A percentile compares a stretch with the other conserved stretches of the same genome.
These are phyloP conservation scores for Kryphioiulus occultus DNA, from an alignment of 2,888 invertebrate species.

Conservation along the genomic window DNA sequence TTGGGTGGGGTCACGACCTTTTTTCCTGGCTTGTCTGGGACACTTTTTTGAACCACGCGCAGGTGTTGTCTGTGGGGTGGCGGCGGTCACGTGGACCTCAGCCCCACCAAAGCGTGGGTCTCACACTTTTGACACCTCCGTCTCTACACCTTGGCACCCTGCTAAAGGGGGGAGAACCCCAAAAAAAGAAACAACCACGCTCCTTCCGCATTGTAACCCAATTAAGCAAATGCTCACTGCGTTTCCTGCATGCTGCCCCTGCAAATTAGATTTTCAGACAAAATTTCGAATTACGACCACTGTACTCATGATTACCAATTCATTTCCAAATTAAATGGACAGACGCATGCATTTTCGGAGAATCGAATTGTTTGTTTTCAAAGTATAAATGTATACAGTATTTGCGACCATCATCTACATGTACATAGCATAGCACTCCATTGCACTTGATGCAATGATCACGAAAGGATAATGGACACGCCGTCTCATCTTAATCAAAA, in stretches of 20 bases:
- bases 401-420: too few species aligned
- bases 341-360: too few species aligned
- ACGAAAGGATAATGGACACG: too few species aligned
- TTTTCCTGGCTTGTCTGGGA: not conserved
- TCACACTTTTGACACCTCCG: constrained; percentile 2
- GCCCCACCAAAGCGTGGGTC: constrained; percentile 1
- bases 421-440: too few species aligned
- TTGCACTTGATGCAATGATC: too few species aligned
- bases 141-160: not conserved
- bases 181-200: constrained; percentile 9
- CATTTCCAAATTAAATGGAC: too few species aligned
- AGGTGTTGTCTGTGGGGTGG: not conserved
- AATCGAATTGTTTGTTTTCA: not conserved
- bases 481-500: too few species aligned
- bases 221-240: not conserved
- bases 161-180: not conserved
- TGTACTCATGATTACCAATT: too few species aligned
- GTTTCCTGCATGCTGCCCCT: not conserved
- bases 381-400: not conserved
- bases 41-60: not conserved
- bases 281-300: too few species aligned
- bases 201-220: not conserved
- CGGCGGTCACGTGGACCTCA: not conserved
- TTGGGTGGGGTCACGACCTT: not conserved
- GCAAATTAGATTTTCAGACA: too few species aligned